Evolutionary conservation across 2,113 vertebrate species (phyloP).

Genomic region (Bufo bufo): DNA sequence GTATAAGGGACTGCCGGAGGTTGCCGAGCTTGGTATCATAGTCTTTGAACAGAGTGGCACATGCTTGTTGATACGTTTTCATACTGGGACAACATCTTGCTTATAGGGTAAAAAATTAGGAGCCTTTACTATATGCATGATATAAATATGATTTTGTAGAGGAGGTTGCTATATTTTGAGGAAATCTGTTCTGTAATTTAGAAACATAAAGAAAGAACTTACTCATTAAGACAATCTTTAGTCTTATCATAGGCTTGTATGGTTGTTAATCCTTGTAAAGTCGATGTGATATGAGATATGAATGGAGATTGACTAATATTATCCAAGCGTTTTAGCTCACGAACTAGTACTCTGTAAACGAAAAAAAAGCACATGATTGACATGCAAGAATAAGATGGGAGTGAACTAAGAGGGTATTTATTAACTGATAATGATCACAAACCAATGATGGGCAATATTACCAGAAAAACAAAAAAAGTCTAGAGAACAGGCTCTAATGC

Average conservation of each 20-base stretch:
- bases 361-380: neutral
- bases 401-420: neutral
- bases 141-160: too few species aligned
- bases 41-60: too few species aligned
- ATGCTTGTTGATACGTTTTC: too few species aligned
- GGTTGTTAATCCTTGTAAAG: constrained; percentile 79
- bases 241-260: constrained; percentile 63
- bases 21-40: too few species aligned
- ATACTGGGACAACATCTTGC: too few species aligned
- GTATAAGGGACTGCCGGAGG: too few species aligned
- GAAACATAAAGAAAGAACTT: neutral
- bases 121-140: too few species aligned
- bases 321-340: constrained; percentile 80
- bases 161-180: too few species aligned
- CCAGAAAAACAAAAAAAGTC: too few species aligned
- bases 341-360: constrained; percentile 74
- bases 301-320: constrained; percentile 84
- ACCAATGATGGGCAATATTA: neutral
- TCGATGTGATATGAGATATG: constrained; percentile 81
- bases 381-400: neutral
- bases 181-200: neutral
- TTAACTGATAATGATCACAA: neutral
- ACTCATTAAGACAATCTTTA: constrained; percentile 22
- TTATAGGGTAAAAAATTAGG: too few species aligned
- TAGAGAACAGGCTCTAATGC: too few species aligned